These are phyloP conservation scores for Pseudomugil gertrudae DNA, from an alignment of 2,797 vertebrate genomes.

Conservation along the genomic window DNA sequence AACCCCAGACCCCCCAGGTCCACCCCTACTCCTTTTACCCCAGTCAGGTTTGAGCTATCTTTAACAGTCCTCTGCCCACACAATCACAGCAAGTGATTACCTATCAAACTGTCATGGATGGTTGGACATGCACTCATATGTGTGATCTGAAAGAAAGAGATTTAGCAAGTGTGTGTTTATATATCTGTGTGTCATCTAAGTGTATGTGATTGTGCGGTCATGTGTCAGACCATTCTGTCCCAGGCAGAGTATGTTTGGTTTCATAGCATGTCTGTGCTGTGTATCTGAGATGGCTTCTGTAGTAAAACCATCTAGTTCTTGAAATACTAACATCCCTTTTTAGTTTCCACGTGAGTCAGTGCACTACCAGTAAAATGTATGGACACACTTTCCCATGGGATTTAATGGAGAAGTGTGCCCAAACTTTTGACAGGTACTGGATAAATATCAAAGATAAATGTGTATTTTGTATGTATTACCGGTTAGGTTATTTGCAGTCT, in stretches of 20 bases:
- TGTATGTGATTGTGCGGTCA: slow-evolving; percentile 32
- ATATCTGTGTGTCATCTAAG: slow-evolving; percentile 25
- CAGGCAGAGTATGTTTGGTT: slow-evolving; percentile 35
- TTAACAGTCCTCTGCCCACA: slow-evolving; percentile 68
- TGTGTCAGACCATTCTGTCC: slow-evolving; percentile 42
- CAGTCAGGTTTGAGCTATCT: slow-evolving; percentile 72
- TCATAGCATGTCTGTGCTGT: slow-evolving; percentile 12
- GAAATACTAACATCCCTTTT: slow-evolving; percentile 10
- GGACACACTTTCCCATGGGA: no score
- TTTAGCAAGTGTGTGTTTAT: slow-evolving; percentile 41
- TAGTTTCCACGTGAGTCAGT: no score
- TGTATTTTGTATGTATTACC: slow-evolving; percentile 48
- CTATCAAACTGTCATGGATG: slow-evolving; percentile 71
- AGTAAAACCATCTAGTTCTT: slow-evolving; percentile 26
- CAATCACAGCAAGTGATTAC: slow-evolving; percentile 82
- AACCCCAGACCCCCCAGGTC: slow-evolving; percentile 56
- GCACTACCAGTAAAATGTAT: no score
- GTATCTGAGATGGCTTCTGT: slow-evolving; percentile 11
- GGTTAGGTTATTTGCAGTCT: slow-evolving; percentile 38
- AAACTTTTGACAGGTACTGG: no score
- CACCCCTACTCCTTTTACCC: slow-evolving; percentile 47
- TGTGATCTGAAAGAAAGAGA: slow-evolving; percentile 59
- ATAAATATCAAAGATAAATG: no score
- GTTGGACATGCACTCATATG: slow-evolving; percentile 69
- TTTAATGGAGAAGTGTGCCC: no score